Conservation (phyloP, 2,797 vertebrate genomes). For the Staurois parvus region DNA sequence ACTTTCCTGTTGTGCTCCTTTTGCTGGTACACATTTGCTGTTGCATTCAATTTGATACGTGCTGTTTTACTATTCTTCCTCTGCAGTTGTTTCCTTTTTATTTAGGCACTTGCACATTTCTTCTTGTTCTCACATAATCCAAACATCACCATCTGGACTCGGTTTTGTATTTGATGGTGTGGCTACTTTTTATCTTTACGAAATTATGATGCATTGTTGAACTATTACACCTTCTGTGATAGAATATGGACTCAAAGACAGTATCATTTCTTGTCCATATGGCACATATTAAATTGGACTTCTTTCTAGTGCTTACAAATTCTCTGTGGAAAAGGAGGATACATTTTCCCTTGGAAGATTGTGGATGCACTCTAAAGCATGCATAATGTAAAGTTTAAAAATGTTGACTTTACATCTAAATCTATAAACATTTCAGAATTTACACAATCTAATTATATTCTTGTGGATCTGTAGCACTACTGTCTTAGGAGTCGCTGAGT, state of each 20-base stretch:
- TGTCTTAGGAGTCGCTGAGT: too few species aligned
- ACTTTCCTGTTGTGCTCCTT: constrained; percentile 11
- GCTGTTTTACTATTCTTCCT: constrained; percentile 42
- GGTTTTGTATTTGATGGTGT: neutral
- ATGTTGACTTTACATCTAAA: too few species aligned
- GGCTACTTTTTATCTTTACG: neutral
- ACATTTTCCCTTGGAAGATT: too few species aligned
- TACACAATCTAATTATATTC: too few species aligned
- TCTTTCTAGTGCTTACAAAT: neutral
- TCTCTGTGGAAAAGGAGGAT: neutral
- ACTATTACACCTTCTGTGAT: neutral
- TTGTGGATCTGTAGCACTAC: too few species aligned
- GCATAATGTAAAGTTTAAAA: too few species aligned
- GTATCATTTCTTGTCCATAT: neutral
- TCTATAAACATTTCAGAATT: too few species aligned
- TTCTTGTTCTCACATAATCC: neutral
- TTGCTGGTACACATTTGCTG: neutral
- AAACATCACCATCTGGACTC: constrained; percentile 8
- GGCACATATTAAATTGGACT: neutral
- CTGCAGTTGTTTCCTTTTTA: constrained; percentile 23
- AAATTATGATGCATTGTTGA: neutral
- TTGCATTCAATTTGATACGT: constrained; percentile 33
- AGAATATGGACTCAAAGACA: too few species aligned
- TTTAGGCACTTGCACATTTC: neutral
- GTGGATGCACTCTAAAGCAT: too few species aligned